Base-by-base conservation (phyloP, 2,888 invertebrate species). In the Thera obeliscata region DNA sequence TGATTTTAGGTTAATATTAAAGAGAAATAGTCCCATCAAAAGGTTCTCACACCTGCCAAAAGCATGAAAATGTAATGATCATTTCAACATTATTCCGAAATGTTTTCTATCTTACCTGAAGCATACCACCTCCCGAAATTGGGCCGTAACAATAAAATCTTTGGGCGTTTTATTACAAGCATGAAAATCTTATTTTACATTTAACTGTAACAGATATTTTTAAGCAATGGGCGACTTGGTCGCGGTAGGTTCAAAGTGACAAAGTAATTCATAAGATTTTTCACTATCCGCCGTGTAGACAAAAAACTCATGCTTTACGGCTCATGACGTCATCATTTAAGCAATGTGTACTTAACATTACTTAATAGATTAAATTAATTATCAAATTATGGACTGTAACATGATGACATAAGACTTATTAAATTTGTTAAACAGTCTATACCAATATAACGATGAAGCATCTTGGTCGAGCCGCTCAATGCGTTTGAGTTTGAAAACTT, bases 131-230 rank as follows among this genome's bases (percentile, higher is more conserved):
- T 49, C 58, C 59, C 77, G 73, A 81, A 78, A 82, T 81, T 79
- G 77, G 76, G 70, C 76, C 75, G 77, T 83, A 81, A 82, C 79
- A 80, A 73, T 80, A 75, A 82, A 85, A 84, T 83, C 81, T 81
- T 80, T 81, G 74, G 82, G 81, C 73, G 46, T 86, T 85, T 85
- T 81, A 84, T 83, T 84, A 76, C 85, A 71, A 75, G 74, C 78
- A 78, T 86, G 84, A 86, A 85, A 80, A 76, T 76, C 78, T 79
- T 82, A 56, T 67, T 64, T 64, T 72, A 61, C 50, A 50, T 61
- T 66, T 43, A 46, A 46, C 43, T 46, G 43, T 46, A 9, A 46
- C 43, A 46, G 43, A 9, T 2, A 9, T 46, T 46, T 46, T 46
- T 9, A 46, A 46, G 2, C 9, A 38, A 38, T 38, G 9, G 1